Evolutionary conservation across 2,888 invertebrate species (phyloP).

Genomic region (Tetranychus piercei): DNA sequence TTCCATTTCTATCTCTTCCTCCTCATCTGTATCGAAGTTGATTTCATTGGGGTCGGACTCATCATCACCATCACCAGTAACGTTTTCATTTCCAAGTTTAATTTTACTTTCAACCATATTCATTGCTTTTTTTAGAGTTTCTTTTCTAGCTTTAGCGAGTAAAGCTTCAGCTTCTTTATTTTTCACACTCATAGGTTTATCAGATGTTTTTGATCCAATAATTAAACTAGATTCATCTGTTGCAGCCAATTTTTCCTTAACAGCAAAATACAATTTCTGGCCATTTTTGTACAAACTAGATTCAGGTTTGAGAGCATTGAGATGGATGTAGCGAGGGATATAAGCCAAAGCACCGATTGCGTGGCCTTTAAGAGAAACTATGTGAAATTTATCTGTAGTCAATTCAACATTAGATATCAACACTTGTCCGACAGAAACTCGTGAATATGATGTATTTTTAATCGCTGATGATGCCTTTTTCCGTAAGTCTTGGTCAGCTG

Average conservation of each 20-base stretch:
- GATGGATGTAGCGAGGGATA: slow-evolving; percentile 41
- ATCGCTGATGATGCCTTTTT: slow-evolving; percentile 12
- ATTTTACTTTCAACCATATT: too few species aligned
- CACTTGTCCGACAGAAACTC: slow-evolving; percentile 12
- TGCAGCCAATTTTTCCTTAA: neutral
- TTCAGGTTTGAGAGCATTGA: slow-evolving; percentile 37
- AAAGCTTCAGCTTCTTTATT: neutral
- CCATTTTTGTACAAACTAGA: neutral
- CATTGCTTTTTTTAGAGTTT: too few species aligned
- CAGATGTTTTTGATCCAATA: too few species aligned
- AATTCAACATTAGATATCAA: slow-evolving; percentile 34
- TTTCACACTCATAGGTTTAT: neutral
- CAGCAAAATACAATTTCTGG: neutral
- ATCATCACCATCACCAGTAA: too few species aligned
- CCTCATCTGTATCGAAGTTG: too few species aligned
- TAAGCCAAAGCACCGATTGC: slow-evolving; percentile 39
- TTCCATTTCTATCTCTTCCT: too few species aligned
- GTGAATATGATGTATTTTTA: slow-evolving; percentile 12
- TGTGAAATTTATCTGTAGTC: slow-evolving; percentile 38
- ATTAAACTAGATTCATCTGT: neutral
- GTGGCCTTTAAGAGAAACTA: slow-evolving; percentile 39
- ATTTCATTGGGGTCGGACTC: too few species aligned
- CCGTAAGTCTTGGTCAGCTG: neutral
- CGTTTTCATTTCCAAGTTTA: too few species aligned
- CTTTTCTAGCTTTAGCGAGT: too few species aligned